phyloP scores from a whole-genome alignment of 2,113 vertebrate species.

The Poeciliopsis occidentalis region DNA sequence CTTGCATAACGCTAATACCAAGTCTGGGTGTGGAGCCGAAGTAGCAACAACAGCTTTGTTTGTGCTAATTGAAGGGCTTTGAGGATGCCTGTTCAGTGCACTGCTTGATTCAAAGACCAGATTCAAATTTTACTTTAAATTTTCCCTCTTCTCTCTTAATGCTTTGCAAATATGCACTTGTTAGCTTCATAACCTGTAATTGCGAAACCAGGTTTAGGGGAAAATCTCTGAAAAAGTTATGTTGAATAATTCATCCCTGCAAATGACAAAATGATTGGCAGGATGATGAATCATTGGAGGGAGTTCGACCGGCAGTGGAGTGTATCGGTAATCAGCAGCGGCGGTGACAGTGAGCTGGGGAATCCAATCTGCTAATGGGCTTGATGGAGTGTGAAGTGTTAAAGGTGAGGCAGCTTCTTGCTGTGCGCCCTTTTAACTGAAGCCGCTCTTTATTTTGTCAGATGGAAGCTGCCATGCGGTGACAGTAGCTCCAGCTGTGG shows the following conservation, averaged over 20 bases:
- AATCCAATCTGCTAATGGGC: constrained; percentile 73
- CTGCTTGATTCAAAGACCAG: constrained; percentile 5
- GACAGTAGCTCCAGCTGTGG: constrained; percentile 42
- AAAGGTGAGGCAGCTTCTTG: constrained; percentile 57
- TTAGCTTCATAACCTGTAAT: constrained; percentile 19
- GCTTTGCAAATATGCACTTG: background rate
- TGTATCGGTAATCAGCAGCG: constrained; percentile 64
- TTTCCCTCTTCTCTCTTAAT: background rate
- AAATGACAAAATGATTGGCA: constrained; percentile 30
- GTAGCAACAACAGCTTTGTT: constrained; percentile 41
- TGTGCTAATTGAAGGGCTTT: constrained; percentile 53
- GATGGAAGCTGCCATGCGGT: constrained; percentile 30
- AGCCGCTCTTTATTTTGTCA: constrained; percentile 47
- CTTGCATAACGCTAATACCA: constrained; percentile 52
- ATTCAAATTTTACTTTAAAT: constrained; percentile 14
- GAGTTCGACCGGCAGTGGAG: constrained; percentile 45
- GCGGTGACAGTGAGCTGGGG: constrained; percentile 64
- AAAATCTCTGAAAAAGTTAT: constrained; percentile 21
- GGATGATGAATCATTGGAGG: constrained; percentile 55
- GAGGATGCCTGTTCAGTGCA: constrained; percentile 59
- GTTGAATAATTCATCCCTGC: constrained; percentile 39
- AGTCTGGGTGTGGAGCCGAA: constrained; percentile 35
- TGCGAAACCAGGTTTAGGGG: constrained; percentile 28
- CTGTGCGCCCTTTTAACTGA: constrained; percentile 66
- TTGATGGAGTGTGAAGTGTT: constrained; percentile 72